Base-by-base conservation (phyloP, 2,888 invertebrate genomes). In the Yponomeuta cagnagella region DNA sequence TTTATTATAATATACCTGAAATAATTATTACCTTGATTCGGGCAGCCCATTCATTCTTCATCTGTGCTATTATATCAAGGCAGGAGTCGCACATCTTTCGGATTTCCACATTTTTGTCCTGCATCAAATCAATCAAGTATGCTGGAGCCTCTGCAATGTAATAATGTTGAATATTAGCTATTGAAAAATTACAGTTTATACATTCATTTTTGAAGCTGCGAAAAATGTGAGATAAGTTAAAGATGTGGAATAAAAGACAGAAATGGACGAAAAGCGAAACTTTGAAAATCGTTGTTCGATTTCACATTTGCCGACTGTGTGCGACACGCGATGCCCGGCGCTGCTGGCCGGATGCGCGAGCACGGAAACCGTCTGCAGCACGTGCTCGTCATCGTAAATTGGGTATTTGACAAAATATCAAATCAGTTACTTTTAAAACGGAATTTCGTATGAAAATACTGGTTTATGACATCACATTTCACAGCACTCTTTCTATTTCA, bases 51-150 rank as follows among this genome's bases (percentile, higher is more conserved):
- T 97, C 96, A 74, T 95, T 95, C 87, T 97, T 96, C 86, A 96
- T 96, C 81, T 98, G 97, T 23, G 98, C 97, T 80, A 99, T 98
- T 70, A 98, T 96, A 84, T 99, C 98, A 74, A 99, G 94, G 76
- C 99, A 98, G 73, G 96, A 95, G 85, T 98, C 98, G 86, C 99
- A 99, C 79, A 99, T 96, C 90, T 97, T 97, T 75, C 98, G 93
- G 74, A 99, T 98, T 83, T 97, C 96, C 73, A 96, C 94, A 88
- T 99, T 99, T 87, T 98, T 98, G 86, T 99, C 99, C 89, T 99
- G 98, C 96, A 99, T 97, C 79, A 99, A 93, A 88, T 99, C 99
- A 75, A 99, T 97, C 72, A 99, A 94, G 87, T 99, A 98, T 9
- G 98, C 98, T 31, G 98, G 97, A 48, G 98, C 98, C 87, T 98